Percentiles rank a stretch among this genome's conserved stretches.
These are phyloP conservation scores for Sebastes taczanowskii DNA, from an alignment of 2,797 vertebrate species.

Conservation along the genomic window DNA sequence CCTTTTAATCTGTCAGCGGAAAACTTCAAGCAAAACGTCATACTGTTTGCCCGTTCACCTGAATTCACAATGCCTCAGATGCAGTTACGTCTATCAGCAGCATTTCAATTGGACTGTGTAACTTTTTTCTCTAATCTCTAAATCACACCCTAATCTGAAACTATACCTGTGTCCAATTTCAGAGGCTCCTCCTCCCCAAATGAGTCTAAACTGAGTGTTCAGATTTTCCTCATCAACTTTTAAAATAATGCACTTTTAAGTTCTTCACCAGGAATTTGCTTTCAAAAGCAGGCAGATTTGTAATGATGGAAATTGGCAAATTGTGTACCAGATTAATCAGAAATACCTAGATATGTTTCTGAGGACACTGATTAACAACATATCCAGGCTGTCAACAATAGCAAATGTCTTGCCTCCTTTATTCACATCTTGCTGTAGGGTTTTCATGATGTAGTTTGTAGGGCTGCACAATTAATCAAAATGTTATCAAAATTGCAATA, in stretches of 20 bases:
- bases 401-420: not conserved
- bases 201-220: not conserved
- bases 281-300: not conserved
- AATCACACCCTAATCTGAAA: not conserved
- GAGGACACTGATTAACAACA: not conserved
- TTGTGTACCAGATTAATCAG: not conserved
- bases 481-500: too few species aligned
- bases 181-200: not conserved
- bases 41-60: not conserved
- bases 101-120: not conserved
- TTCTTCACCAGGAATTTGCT: not conserved
- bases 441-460: not conserved
- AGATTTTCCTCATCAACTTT: not conserved
- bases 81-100: not conserved
- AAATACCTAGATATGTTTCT: not conserved
- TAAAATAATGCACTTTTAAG: not conserved
- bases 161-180: not conserved
- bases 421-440: not conserved
- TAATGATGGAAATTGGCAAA: not conserved
- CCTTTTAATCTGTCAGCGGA: slow-evolving; percentile 6
- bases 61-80: not conserved
- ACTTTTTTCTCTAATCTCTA: not conserved
- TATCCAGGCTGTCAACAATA: not conserved
- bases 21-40: not conserved
- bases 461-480: too few species aligned